Evolutionary conservation across 2,888 invertebrate species (phyloP), one percentile per base, ranked within the genome.

Genomic region (Rotaria socialis): DNA sequence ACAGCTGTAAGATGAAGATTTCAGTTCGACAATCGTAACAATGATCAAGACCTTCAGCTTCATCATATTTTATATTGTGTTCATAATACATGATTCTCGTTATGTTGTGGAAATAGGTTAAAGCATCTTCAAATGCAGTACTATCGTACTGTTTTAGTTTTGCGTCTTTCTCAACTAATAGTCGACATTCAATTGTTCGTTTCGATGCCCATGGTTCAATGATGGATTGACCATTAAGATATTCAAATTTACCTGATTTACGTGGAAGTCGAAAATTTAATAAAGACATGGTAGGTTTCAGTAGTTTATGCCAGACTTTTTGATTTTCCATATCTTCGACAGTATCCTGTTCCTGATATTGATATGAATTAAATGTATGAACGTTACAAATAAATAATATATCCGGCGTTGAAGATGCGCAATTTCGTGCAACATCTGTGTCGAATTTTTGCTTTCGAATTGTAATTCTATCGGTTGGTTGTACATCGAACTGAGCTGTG

Each of bases 11-110:
- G 6, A 85, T 80, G 27, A 24, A 85, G 16, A 85, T 55, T 56
- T 85, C 85, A 19, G 85, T 56, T 47, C 85, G 75, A 85, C 85
- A 85, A 47, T 85, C 85, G n/a, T 85, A 85, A n/a, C 85, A 85
- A 80, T 85, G 85, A 80, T 85, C 85, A 6, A 85, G 56, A 7
- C 85, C 85, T 41, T 85, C 47, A 27, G 43, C 16, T 1, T 35
- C 6, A 6, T 11, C 5, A 7, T 19, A 6, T 43, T 56, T 22
- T 55, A 56, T 80, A 43, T 43, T 24, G 27, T 85, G 85, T 43
- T 58, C 43, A 47, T 85, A 85, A n/a, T 80, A 84, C 41, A 19
- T 43, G 16, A 85, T 50, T 85, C 85, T 80, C 41, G 43, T 80
- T 19, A 56, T 47, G 47, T 85, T 56, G 16, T 85, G 75, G 43